Percentiles rank a stretch among this genome's conserved stretches.
These are phyloP conservation scores for Rhinopomastus cyanomelas DNA, from an alignment of 2,113 vertebrate species.

Conservation along the genomic window DNA sequence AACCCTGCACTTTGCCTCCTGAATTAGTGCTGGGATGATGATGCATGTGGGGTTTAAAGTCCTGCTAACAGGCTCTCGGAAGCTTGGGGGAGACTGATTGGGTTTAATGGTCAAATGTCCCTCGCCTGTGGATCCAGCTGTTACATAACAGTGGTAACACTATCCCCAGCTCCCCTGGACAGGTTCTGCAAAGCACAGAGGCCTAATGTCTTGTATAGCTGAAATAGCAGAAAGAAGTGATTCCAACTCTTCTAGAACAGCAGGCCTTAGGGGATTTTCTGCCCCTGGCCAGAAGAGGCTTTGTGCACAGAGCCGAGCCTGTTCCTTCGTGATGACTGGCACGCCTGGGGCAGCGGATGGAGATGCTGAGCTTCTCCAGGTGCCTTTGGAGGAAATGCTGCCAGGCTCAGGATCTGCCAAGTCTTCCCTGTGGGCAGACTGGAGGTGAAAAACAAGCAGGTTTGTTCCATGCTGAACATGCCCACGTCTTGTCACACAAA, in stretches of 20 bases:
- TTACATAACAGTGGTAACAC: background rate
- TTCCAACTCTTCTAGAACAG: background rate
- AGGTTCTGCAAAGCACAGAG: background rate
- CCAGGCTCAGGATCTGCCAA: background rate
- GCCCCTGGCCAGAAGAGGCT: background rate
- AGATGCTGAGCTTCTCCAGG: background rate
- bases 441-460: slow-evolving; percentile 43
- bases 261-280: background rate
- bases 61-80: too few species aligned
- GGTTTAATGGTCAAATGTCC: background rate
- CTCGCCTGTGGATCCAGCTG: background rate
- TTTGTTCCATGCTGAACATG: slow-evolving; percentile 25
- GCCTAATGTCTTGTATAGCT: background rate
- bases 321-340: background rate
- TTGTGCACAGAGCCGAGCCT: background rate
- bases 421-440: slow-evolving; percentile 30
- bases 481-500: slow-evolving; percentile 63
- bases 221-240: background rate
- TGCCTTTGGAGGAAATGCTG: background rate
- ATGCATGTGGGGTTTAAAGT: rapidly evolving
- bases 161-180: background rate
- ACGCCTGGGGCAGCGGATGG: background rate
- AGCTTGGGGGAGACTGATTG: background rate
- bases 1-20: rapidly evolving
- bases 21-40: background rate